Conservation (phyloP, 2,113 vertebrate species). For the Rhombomys opimus region DNA sequence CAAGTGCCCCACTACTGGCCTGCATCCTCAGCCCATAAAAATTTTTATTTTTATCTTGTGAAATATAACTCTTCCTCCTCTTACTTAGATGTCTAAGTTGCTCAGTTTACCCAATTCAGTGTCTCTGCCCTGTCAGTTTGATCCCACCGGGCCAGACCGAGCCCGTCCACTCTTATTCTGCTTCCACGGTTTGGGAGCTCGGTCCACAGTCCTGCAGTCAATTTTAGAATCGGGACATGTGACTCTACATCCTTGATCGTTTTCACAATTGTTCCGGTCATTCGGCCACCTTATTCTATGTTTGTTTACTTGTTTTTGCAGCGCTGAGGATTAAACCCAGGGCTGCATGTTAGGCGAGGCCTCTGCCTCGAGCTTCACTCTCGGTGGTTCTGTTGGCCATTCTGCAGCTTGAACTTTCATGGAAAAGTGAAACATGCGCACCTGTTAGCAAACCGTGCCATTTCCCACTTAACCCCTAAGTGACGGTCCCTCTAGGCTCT, state of each 20-base stretch:
- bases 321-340: background rate
- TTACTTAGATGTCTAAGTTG: background rate
- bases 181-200: background rate
- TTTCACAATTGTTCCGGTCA: background rate
- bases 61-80: background rate
- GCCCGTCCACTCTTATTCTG: background rate
- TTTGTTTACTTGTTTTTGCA: background rate
- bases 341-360: background rate
- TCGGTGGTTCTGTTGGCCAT: background rate
- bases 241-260: slow-evolving; percentile 14
- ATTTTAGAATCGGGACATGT: background rate
- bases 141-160: background rate
- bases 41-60: background rate
- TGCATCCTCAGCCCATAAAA: background rate
- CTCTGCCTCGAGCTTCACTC: background rate
- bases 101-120: background rate
- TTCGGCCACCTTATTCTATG: background rate
- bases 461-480: background rate
- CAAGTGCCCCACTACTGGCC: background rate
- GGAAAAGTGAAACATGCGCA: background rate
- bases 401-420: background rate
- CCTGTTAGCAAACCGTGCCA: background rate
- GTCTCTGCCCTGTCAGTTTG: background rate
- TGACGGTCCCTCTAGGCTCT: background rate
- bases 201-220: background rate